Evolutionary conservation across 2,113 vertebrate genomes (phyloP).

Genomic region (Felis chaus): DNA sequence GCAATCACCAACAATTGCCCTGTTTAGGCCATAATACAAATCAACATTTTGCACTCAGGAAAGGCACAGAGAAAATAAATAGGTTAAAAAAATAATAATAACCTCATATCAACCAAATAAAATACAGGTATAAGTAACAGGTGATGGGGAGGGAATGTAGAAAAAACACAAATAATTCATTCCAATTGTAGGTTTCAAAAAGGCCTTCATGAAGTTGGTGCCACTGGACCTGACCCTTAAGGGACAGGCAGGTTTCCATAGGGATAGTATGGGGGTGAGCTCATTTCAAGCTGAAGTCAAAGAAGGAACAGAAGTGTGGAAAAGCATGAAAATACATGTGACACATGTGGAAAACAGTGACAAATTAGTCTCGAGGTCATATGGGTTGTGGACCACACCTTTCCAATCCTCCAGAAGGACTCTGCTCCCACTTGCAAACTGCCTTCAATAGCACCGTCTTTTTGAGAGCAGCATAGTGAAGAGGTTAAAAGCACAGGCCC

Average conservation of each 20-base stretch:
- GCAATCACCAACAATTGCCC: not conserved
- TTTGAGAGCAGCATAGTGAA: not conserved
- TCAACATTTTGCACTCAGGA: not conserved
- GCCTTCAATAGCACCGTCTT: not conserved
- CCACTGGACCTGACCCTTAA: not conserved
- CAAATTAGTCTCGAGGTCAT: not conserved
- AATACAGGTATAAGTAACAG: not conserved
- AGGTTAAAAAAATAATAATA: not conserved
- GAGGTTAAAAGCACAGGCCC: not conserved
- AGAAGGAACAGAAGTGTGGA: not conserved
- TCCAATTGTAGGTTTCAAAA: not conserved
- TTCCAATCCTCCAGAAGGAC: not conserved
- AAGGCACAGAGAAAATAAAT: not conserved
- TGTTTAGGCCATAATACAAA: not conserved
- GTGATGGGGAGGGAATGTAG: not conserved
- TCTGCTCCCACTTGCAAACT: not conserved
- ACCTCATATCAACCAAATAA: not conserved
- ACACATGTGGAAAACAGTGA: not conserved
- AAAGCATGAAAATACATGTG: not conserved
- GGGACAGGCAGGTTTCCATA: not conserved
- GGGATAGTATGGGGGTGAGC: not conserved
- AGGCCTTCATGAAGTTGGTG: not conserved
- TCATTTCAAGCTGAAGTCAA: not conserved
- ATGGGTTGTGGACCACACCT: not conserved
- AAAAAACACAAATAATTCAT: not conserved